phyloP scores from a whole-genome alignment of 2,888 invertebrate species.

The Synergus japonicus region DNA sequence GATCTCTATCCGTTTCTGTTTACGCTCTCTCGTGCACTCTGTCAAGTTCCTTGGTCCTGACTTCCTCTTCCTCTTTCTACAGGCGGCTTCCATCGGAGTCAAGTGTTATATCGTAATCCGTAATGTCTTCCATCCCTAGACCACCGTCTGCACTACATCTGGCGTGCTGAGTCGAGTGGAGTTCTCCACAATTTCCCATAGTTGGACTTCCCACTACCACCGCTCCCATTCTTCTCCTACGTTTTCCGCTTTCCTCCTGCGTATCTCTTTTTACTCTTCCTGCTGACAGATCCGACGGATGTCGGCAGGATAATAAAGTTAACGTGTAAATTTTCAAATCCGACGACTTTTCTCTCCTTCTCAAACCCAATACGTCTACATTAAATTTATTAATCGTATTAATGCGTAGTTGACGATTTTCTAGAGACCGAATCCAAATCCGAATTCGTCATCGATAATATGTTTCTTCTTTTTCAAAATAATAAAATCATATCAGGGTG shows the following conservation, averaged over 20 bases:
- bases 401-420: neutral
- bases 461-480: too few relatives aligned
- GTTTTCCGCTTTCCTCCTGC: slow-evolving; percentile 36
- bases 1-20: slow-evolving; percentile 35
- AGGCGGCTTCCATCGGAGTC: slow-evolving; percentile 13
- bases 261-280: slow-evolving; percentile 36
- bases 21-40: slow-evolving; percentile 19
- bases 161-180: slow-evolving; percentile 50
- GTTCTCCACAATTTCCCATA: slow-evolving; percentile 47
- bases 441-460: too few relatives aligned
- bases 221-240: slow-evolving; percentile 26
- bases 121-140: slow-evolving; percentile 31
- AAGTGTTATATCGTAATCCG: slow-evolving; percentile 40
- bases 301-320: slow-evolving; percentile 41
- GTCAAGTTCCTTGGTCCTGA: slow-evolving; percentile 38
- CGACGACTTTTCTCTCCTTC: neutral
- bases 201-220: slow-evolving; percentile 34
- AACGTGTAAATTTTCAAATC: slow-evolving; percentile 38
- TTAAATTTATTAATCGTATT: slow-evolving; percentile 7
- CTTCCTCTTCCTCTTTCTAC: slow-evolving; percentile 30
- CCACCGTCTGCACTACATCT: slow-evolving; percentile 68
- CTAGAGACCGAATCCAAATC: too few relatives aligned
- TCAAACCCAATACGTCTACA: neutral
- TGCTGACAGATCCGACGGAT: slow-evolving; percentile 39
- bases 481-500: too few relatives aligned